phyloP scores from a whole-genome alignment of 2,888 invertebrate genomes.

The Xylophagus ater region DNA sequence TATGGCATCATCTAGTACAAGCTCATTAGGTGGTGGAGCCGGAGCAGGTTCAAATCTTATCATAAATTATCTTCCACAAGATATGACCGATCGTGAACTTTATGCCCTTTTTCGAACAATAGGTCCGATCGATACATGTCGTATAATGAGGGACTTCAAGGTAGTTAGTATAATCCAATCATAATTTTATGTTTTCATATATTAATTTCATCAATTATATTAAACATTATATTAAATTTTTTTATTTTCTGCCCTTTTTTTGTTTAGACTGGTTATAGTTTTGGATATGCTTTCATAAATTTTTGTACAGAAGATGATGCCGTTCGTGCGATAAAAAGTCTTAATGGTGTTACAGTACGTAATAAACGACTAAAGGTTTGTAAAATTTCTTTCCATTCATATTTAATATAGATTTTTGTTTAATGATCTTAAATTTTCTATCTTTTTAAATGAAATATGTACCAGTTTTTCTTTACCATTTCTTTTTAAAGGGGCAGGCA shows the following conservation, averaged over 20 bases:
- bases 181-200: constrained; percentile 1
- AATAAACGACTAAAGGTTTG: constrained; percentile 81
- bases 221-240: background rate
- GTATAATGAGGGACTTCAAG: constrained; percentile 85
- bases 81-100: constrained; percentile 82
- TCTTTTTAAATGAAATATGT: background rate
- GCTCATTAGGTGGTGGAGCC: constrained; percentile 27
- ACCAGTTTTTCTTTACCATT: background rate
- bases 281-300: constrained; percentile 93
- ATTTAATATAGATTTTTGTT: background rate
- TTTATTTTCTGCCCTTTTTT: constrained; percentile 11
- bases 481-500: no score
- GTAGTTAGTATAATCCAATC: constrained; percentile 35
- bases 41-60: constrained; percentile 68
- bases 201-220: background rate
- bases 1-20: constrained; percentile 30
- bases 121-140: constrained; percentile 79
- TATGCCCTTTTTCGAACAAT: constrained; percentile 79
- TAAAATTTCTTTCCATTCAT: constrained; percentile 2
- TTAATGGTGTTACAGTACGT: constrained; percentile 80
- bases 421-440: background rate
- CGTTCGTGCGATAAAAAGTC: constrained; percentile 67
- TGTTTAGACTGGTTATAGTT: constrained; percentile 83
- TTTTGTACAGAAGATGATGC: constrained; percentile 79
- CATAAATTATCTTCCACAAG: constrained; percentile 91